Conservation (phyloP, 2,888 invertebrate genomes). For the Phlogophora meticulosa region DNA sequence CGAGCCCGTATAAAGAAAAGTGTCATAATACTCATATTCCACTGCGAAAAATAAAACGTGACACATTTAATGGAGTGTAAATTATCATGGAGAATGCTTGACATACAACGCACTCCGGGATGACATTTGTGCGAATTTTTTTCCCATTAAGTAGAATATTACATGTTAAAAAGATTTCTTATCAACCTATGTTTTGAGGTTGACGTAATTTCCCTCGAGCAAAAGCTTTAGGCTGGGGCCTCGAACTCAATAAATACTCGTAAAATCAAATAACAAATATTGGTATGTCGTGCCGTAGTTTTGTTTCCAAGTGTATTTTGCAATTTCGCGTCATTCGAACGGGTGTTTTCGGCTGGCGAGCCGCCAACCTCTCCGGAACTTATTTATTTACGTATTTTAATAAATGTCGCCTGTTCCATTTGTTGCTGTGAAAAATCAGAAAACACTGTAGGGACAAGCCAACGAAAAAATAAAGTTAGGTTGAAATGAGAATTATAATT, state of each 20-base stretch:
- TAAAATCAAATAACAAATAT: conserved; percentile 22
- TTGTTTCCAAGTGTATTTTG: conserved; percentile 39
- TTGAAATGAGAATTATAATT: conserved; percentile 36
- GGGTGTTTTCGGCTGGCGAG: conserved; percentile 54
- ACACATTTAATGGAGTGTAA: conserved; percentile 46
- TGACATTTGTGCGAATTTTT: conserved; percentile 8
- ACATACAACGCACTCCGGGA: conserved; percentile 22
- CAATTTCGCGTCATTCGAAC: conserved; percentile 43
- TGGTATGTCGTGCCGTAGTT: conserved; percentile 14
- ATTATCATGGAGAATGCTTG: conserved; percentile 38
- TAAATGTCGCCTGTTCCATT: conserved; percentile 58
- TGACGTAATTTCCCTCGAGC: conserved; percentile 18
- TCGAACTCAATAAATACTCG: conserved; percentile 6
- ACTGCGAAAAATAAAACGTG: conserved; percentile 6
- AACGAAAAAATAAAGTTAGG: conserved; percentile 4
- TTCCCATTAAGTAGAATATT: neutral
- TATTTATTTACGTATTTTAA: conserved; percentile 67
- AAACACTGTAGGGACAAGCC: conserved; percentile 21
- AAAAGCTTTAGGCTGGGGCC: neutral
- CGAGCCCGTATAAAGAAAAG: neutral
- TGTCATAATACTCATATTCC: conserved; percentile 4
- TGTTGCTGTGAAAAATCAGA: conserved; percentile 38
- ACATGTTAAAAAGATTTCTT: neutral
- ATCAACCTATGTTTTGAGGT: neutral
- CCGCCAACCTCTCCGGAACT: conserved; percentile 63